Conservation (phyloP, 2,113 vertebrate genomes). For the Bolborhynchus lineola region DNA sequence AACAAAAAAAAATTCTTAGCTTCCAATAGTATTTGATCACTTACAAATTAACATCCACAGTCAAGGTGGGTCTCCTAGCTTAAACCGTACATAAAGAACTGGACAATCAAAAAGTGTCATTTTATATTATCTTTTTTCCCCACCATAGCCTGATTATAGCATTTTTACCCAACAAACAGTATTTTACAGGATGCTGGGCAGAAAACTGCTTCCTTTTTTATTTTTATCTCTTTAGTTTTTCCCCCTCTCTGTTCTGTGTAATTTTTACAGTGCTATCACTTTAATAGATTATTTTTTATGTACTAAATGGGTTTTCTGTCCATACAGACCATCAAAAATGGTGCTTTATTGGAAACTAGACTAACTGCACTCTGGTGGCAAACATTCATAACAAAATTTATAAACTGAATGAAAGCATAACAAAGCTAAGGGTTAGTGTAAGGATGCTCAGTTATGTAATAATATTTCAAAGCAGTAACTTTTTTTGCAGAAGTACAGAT, state of each 20-base stretch:
- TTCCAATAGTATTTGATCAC: not conserved
- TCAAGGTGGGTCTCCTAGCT: not conserved
- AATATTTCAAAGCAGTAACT: not conserved
- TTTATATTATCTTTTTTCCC: not conserved
- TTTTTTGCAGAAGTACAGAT: not conserved
- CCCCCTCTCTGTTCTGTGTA: not conserved
- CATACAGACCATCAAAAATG: conserved; percentile 24
- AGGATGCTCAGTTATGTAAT: not conserved
- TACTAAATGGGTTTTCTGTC: conserved; percentile 9
- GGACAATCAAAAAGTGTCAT: not conserved
- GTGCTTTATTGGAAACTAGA: conserved; percentile 44
- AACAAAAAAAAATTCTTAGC: not conserved
- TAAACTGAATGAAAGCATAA: not conserved
- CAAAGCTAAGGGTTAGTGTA: not conserved
- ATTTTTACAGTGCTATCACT: not conserved
- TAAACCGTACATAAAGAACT: not conserved
- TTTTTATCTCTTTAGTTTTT: not conserved
- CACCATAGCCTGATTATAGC: not conserved
- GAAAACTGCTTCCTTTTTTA: not conserved
- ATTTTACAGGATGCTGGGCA: not conserved
- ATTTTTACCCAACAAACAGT: not conserved
- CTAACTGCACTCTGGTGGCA: conserved; percentile 25
- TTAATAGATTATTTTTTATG: conserved; percentile 14
- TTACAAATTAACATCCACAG: not conserved
- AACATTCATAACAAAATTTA: conserved; percentile 23